phyloP scores from a whole-genome alignment of 1,140 invertebrate species.

The Stenopsyche tienmushanensis region DNA sequence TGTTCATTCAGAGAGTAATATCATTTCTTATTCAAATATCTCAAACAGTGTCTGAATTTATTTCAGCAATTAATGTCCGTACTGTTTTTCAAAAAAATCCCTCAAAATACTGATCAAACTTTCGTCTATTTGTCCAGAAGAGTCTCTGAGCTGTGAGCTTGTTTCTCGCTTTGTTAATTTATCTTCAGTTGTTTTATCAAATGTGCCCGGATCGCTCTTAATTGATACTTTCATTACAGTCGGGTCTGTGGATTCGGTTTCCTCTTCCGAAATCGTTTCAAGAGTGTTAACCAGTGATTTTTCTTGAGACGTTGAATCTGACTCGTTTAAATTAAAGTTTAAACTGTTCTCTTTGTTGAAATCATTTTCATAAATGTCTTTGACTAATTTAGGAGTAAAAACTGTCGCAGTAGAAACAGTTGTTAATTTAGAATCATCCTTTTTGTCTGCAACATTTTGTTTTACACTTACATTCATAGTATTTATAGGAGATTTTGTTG shows the following conservation, averaged over 20 bases:
- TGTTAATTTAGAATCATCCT: too few relatives aligned
- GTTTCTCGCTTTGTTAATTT: conserved; percentile 40
- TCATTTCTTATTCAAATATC: background rate
- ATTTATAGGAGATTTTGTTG: background rate
- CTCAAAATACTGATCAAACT: conserved; percentile 37
- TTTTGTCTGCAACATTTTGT: background rate
- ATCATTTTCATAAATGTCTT: too few relatives aligned
- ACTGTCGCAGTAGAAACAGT: background rate
- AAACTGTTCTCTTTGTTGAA: too few relatives aligned
- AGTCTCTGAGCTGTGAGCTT: conserved; percentile 33
- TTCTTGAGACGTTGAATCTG: background rate
- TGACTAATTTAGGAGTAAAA: too few relatives aligned
- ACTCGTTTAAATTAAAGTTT: background rate
- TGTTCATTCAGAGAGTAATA: background rate
- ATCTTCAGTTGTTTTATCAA: conserved; percentile 21
- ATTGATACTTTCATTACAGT: conserved; percentile 38
- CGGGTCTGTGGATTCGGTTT: background rate
- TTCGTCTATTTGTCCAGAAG: conserved; percentile 33
- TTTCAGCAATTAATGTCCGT: conserved; percentile 31
- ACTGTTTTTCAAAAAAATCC: conserved; percentile 39
- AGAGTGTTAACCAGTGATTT: background rate
- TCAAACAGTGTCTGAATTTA: background rate
- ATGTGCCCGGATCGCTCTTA: conserved; percentile 10
- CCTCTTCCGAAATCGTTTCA: background rate
- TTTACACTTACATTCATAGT: background rate